Evolutionary conservation across 2,888 invertebrate genomes (phyloP), one percentile per base, ranked within the genome.

Genomic region (Cordilura impudica): DNA sequence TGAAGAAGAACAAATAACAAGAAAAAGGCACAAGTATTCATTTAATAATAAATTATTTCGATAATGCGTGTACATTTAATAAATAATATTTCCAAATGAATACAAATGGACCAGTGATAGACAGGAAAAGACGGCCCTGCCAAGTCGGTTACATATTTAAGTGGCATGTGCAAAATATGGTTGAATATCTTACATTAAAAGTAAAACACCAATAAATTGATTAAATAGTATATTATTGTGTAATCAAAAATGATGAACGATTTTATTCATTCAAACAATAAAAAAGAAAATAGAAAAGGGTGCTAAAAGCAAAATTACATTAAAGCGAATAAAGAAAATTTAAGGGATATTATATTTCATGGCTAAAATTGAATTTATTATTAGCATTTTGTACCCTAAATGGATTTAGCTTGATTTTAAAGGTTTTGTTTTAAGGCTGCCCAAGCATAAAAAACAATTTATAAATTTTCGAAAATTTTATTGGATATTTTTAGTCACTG

Each of bases 1-100:
- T n/a, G n/a, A n/a, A n/a, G n/a, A 45, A 19, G 8, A 2, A 21
- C 61, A 61, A 8, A 61, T 29, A 26, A 23, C 2, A 29, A 47
- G 14, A 49, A 63, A 26, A 51, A 45, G 47, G 35, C 23, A 51
- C 21, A 53, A 14, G 12, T 29, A 26, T 47, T 23, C 35, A 23
- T 26, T 45, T 51, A 43, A 45, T 60, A 67, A 74, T 74, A 67
- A 74, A 67, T 67, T 67, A 66, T 74, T 74, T 31, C 51, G 66
- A 74, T 74, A 74, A 74, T 74, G 60, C 66, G 18, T 74, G 45
- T 43, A 63, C 56, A 70, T 70, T 58, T 53, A 71, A 71, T 63
- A 63, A 71, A 71, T 69, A 63, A 69, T 29, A 67, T 63, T 75
- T 63, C 63, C 58, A 63, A 75, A 75, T 75, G 75, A 75, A 75